A percentile compares a stretch with the other conserved stretches of the same genome.
Conservation (phyloP, 53 echinoderm and acorn worm genomes). For the Arbacia lixula region DNA sequence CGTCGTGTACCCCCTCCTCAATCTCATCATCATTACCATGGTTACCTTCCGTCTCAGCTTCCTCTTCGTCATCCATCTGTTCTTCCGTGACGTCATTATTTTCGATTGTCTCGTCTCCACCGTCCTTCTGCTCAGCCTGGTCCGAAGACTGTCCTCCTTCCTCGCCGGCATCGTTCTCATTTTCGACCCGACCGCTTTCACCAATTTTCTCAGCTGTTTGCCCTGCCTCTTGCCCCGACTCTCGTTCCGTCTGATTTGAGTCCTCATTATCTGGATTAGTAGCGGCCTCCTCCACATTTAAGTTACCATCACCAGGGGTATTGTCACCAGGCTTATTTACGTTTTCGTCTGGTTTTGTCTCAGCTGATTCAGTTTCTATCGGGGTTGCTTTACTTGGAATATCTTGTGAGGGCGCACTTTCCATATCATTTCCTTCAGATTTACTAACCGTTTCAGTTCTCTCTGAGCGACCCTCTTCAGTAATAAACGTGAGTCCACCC, state of each 20-base stretch:
- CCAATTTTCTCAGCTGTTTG: neutral
- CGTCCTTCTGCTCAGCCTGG: neutral
- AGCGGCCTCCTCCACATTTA: neutral
- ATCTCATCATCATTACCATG: neutral
- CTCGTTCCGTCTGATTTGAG: neutral
- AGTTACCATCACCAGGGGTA: neutral
- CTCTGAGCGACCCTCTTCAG: conserved; percentile 8
- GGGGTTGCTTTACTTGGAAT: too few relatives aligned
- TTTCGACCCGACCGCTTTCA: neutral
- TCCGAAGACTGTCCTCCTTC: neutral
- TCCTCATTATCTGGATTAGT: neutral
- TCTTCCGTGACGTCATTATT: neutral
- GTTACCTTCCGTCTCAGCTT: neutral
- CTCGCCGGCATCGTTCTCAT: neutral
- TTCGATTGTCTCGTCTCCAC: neutral
- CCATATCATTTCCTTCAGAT: neutral
- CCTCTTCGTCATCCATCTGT: neutral
- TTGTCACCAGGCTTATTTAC: neutral
- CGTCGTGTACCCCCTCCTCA: neutral
- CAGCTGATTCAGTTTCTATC: too few relatives aligned
- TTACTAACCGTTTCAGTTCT: neutral
- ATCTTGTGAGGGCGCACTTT: neutral
- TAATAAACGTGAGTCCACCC: conserved; percentile 19
- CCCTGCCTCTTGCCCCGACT: neutral
- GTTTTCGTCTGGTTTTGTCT: neutral